Evolutionary conservation across 2,888 invertebrate genomes (phyloP).

Genomic region (Tipula lateralis): DNA sequence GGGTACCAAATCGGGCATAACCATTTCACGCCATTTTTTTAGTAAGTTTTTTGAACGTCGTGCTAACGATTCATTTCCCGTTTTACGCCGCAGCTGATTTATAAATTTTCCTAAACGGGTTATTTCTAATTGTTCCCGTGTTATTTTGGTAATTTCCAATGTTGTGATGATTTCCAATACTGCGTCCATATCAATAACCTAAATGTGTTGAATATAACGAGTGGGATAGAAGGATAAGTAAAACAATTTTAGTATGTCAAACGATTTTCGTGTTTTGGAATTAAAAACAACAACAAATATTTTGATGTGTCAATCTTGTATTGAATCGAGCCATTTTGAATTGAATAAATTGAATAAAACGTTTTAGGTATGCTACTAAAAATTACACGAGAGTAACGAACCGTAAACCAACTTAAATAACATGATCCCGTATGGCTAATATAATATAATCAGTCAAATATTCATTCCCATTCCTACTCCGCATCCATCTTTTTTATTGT

Average conservation of each 20-base stretch:
- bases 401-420: background rate
- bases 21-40: constrained; percentile 86
- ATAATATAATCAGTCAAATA: background rate
- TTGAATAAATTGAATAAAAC: background rate
- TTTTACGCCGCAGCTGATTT: constrained; percentile 85
- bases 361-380: background rate
- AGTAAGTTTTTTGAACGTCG: constrained; percentile 87
- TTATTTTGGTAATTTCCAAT: constrained; percentile 74
- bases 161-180: constrained; percentile 89
- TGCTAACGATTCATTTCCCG: constrained; percentile 76
- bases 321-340: background rate
- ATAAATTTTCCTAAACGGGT: constrained; percentile 91
- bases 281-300: background rate
- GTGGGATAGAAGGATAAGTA: background rate
- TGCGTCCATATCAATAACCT: constrained; percentile 93
- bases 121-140: constrained; percentile 46
- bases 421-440: background rate
- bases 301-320: background rate
- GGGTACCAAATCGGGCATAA: constrained; percentile 53
- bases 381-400: background rate
- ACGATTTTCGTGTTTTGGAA: background rate
- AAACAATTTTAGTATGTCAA: constrained; percentile 2
- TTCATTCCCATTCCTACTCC: background rate
- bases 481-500: background rate
- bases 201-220: constrained; percentile 42